A percentile compares a stretch with the other conserved stretches of the same genome.
Conservation (phyloP, 2,113 vertebrate genomes). For the Euleptes europaea region DNA sequence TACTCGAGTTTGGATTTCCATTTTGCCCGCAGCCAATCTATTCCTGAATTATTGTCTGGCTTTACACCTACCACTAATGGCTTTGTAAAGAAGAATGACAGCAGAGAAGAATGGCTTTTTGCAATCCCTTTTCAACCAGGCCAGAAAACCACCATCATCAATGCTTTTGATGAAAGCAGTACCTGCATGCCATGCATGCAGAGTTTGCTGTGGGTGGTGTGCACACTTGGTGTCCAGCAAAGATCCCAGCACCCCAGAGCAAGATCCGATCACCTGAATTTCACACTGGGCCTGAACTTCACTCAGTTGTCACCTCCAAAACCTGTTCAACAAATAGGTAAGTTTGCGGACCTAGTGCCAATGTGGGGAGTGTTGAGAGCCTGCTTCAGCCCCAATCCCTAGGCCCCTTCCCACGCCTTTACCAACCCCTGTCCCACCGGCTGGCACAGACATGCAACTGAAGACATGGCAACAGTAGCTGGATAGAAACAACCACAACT, state of each 20-base stretch:
- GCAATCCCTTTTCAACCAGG: background rate
- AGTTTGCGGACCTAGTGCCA: too few relatives aligned
- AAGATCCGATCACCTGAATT: background rate
- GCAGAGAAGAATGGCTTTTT: background rate
- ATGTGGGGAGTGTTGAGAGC: too few relatives aligned
- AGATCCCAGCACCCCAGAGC: background rate
- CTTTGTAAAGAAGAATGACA: background rate
- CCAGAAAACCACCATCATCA: too few relatives aligned
- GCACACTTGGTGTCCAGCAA: background rate
- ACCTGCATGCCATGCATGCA: background rate
- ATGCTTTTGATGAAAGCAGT: background rate
- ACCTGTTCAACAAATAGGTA: background rate
- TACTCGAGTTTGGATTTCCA: conserved; percentile 1
- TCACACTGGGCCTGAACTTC: background rate
- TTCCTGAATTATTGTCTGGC: background rate
- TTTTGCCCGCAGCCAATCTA: background rate
- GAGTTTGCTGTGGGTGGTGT: background rate
- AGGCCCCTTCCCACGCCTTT: too few relatives aligned
- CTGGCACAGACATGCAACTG: too few relatives aligned
- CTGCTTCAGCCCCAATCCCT: too few relatives aligned
- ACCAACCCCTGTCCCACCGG: too few relatives aligned
- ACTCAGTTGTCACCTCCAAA: background rate
- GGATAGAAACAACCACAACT: too few relatives aligned
- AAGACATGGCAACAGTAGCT: too few relatives aligned
- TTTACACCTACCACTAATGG: background rate